Percentiles rank a stretch among this genome's conserved stretches.
phyloP scores from a whole-genome alignment of 2,113 vertebrate genomes.

The Campylomormyrus numenius region DNA sequence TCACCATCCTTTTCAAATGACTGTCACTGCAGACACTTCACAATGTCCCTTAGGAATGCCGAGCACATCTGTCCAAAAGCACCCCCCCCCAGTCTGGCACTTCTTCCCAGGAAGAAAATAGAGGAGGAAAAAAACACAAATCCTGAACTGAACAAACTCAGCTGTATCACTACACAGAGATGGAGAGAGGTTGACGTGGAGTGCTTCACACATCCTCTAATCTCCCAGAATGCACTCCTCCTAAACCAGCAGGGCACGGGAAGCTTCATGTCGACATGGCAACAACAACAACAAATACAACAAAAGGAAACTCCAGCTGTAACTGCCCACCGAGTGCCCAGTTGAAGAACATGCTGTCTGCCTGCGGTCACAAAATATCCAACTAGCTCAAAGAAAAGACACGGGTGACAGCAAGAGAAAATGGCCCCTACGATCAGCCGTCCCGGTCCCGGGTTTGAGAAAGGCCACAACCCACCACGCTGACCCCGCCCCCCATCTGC shows the following conservation, averaged over 20 bases:
- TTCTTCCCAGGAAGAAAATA: background rate
- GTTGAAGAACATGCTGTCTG: background rate
- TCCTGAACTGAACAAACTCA: background rate
- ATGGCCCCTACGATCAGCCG: background rate
- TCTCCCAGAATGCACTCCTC: background rate
- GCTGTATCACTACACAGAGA: background rate
- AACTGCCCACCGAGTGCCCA: background rate
- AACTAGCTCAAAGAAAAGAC: background rate
- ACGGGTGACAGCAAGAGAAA: background rate
- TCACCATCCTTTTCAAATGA: conserved; percentile 19
- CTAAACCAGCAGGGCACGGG: background rate
- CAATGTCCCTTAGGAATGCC: background rate
- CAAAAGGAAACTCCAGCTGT: background rate
- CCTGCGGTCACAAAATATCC: background rate
- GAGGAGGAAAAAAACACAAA: background rate
- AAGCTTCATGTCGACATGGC: background rate
- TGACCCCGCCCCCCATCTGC: background rate
- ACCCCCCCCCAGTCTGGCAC: background rate
- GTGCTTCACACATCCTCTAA: background rate
- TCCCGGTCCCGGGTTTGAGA: background rate
- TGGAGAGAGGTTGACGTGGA: background rate
- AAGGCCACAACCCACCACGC: background rate
- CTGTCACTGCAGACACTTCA: background rate
- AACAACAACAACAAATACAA: background rate
- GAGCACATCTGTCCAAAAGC: conserved; percentile 11